These are phyloP conservation scores for Elaphurus davidianus DNA, from an alignment of 2,113 vertebrate species.

Conservation along the genomic window DNA sequence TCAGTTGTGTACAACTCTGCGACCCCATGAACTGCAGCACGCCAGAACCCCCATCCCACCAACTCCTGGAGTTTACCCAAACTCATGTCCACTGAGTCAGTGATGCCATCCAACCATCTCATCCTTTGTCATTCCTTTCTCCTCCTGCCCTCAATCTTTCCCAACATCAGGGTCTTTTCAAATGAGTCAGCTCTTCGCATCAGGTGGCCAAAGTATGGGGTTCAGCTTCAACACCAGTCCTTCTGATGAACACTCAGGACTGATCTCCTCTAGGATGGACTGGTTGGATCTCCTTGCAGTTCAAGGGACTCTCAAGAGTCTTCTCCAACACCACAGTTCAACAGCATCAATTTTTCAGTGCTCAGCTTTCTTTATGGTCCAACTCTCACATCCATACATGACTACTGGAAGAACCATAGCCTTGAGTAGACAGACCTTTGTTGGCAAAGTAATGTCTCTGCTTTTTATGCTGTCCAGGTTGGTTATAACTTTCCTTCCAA, in stretches of 20 bases:
- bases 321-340: background rate
- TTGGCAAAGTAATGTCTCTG: background rate
- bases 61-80: background rate
- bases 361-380: background rate
- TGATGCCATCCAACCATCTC: background rate
- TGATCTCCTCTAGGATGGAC: background rate
- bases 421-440: background rate
- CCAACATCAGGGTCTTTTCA: background rate
- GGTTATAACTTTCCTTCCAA: background rate
- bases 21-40: background rate
- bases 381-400: background rate
- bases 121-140: background rate
- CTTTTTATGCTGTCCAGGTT: background rate
- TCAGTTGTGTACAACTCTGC: fast-evolving
- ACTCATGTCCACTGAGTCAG: background rate
- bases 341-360: background rate
- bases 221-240: background rate
- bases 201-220: background rate
- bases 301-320: background rate
- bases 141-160: background rate
- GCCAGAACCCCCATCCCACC: background rate
- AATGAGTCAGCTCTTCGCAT: background rate
- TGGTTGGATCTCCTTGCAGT: background rate
- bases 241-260: background rate
- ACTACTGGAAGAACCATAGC: background rate